A percentile compares a stretch with the other conserved stretches of the same genome.
Conservation (phyloP, 2,113 vertebrate species). For the Melozone crissalis region DNA sequence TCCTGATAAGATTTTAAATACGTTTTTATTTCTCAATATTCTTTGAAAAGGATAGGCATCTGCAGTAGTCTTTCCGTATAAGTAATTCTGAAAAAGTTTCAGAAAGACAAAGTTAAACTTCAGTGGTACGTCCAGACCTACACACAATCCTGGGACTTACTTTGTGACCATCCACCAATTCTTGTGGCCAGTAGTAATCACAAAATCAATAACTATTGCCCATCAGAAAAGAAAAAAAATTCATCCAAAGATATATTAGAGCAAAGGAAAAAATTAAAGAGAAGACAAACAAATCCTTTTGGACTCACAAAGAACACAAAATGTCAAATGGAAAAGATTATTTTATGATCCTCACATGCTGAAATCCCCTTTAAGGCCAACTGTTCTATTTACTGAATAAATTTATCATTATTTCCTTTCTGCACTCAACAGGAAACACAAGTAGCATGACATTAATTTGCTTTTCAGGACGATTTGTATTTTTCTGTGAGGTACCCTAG, state of each 20-base stretch:
- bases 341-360: background rate
- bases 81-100: background rate
- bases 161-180: background rate
- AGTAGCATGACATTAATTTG: background rate
- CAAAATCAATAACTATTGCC: background rate
- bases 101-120: background rate
- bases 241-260: background rate
- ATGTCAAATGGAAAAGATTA: background rate
- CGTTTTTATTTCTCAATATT: background rate
- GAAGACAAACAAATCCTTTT: background rate
- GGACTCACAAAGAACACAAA: background rate
- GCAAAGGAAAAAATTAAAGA: background rate
- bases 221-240: background rate
- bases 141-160: background rate
- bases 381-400: background rate
- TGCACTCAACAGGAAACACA: background rate
- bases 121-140: background rate
- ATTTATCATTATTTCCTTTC: background rate
- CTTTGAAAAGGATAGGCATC: background rate
- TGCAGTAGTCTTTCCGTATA: background rate
- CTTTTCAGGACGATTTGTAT: background rate
- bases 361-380: background rate
- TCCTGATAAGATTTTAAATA: background rate
- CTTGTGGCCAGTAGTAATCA: background rate
- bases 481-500: background rate